A percentile compares a stretch with the other conserved stretches of the same genome.
Evolutionary conservation across 2,797 vertebrate species (phyloP).

Genomic region (Pampus argenteus): DNA sequence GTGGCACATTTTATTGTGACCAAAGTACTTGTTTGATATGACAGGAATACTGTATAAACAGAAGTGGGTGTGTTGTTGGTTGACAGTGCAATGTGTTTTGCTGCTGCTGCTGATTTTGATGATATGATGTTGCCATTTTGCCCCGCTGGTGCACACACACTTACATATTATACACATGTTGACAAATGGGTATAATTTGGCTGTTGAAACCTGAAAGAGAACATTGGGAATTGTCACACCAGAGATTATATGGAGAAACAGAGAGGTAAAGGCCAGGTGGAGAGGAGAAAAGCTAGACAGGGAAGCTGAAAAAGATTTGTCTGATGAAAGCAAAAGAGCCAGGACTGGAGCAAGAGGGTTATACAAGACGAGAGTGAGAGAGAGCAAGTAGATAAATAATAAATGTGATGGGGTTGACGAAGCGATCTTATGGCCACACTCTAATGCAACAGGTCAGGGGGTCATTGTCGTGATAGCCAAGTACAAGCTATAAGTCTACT

Average conservation of each 20-base stretch:
- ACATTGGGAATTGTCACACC: slow-evolving; percentile 22
- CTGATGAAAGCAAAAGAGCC: slow-evolving; percentile 65
- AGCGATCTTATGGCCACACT: slow-evolving; percentile 48
- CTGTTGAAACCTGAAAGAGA: slow-evolving; percentile 26
- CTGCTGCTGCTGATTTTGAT: too few species aligned
- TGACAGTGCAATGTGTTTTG: slow-evolving; percentile 34
- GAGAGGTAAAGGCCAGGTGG: slow-evolving; percentile 27
- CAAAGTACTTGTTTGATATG: slow-evolving; percentile 35
- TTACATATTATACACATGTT: slow-evolving; percentile 20
- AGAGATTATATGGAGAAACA: background rate
- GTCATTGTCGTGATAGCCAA: slow-evolving; percentile 55
- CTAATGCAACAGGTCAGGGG: slow-evolving; percentile 70
- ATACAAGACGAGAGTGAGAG: slow-evolving; percentile 39
- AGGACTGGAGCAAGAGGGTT: slow-evolving; percentile 40
- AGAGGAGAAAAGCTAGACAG: slow-evolving; percentile 25
- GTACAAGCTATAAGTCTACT: slow-evolving; percentile 49
- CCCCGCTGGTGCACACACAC: slow-evolving; percentile 1
- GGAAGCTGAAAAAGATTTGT: slow-evolving; percentile 44
- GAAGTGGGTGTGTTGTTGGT: slow-evolving; percentile 22
- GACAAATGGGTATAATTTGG: slow-evolving; percentile 17
- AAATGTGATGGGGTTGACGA: slow-evolving; percentile 65
- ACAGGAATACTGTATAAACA: slow-evolving; percentile 48
- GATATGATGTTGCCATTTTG: slow-evolving; percentile 2
- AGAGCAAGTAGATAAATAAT: slow-evolving; percentile 70
- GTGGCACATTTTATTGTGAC: slow-evolving; percentile 18